Evolutionary conservation across 2,113 vertebrate species (phyloP), one percentile per base, ranked within the genome.

Genomic region (Circaetus gallicus): DNA sequence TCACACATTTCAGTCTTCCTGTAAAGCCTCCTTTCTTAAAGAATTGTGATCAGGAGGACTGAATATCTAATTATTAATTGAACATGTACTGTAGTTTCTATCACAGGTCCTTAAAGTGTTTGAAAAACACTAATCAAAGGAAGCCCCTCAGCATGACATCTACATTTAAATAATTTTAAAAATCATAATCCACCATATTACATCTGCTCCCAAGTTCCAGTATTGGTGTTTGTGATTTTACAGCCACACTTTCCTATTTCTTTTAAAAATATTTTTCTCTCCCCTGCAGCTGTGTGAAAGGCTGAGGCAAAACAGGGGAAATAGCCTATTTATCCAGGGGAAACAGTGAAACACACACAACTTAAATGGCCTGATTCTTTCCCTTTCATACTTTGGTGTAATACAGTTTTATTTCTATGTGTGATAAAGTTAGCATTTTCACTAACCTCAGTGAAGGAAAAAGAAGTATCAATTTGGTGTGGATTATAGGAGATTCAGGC

Each of bases 251-350:
- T 94, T 58, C 74, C 42, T 93, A 92, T 86, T 92, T 86, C 61
- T 93, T 74, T 4, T 32, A 55, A 91, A 96, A 94, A 95, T 88
- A 91, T 90, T 95, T 96, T 94, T 76, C 62, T 97, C 87, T 86
- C 82, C 79, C 90, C 84, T 92, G 67, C 0, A 0, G 62, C 74
- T 80, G 6, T 83, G 53, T 83, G 66, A 88, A 96, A 92, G 67
- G 58, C 66, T 95, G 8, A 21, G 74, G 74, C 45, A 81, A 90
- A 95, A 80, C 45, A 90, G 50, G 28, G 45, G 50, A 81, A 94
- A 90, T 16, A 58, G 79, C 25, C 45, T 86, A 53, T 94, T 95
- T 92, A 83, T 53, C 42, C 62, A 93, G 74, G 78, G 70, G 79
- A 94, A 92, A 90, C 53, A 94, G 84, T 61, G 82, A 93, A 91